Evolutionary conservation across 2,113 vertebrate species (phyloP).

Genomic region (Scalopus aquaticus): DNA sequence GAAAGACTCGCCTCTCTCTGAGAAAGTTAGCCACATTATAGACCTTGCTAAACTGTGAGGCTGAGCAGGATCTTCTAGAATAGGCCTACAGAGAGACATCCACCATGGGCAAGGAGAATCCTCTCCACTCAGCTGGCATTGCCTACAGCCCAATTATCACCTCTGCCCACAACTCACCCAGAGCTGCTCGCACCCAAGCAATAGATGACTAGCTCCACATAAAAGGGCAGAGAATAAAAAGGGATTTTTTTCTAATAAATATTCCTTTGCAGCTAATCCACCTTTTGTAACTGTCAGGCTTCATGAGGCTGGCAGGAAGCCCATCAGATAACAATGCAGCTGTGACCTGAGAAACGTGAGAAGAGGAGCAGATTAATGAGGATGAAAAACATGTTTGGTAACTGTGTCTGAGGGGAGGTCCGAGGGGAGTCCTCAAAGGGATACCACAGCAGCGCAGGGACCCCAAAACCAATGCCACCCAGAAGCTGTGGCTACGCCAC

Average conservation of each 20-base stretch:
- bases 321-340: conserved; percentile 75
- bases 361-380: conserved; percentile 65
- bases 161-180: not conserved
- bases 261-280: conserved; percentile 71
- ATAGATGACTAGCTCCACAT: conserved; percentile 31
- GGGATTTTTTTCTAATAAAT: conserved; percentile 70
- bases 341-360: conserved; percentile 75
- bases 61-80: not conserved
- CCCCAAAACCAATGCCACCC: conserved; percentile 18
- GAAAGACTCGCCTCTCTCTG: not conserved
- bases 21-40: not conserved
- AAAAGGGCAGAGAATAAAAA: conserved; percentile 51
- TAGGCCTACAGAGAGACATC: not conserved
- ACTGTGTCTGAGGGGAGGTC: conserved; percentile 46
- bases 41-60: not conserved
- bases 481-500: not conserved
- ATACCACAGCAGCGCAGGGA: not conserved
- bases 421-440: not conserved
- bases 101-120: rapidly evolving
- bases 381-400: conserved; percentile 75
- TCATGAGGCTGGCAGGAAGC: conserved; percentile 59
- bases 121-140: rapidly evolving
- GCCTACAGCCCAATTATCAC: not conserved
- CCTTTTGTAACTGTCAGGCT: conserved; percentile 77
- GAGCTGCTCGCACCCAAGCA: not conserved